These are phyloP conservation scores for Marmota monax DNA, from an alignment of 2,113 vertebrate genomes.

Conservation along the genomic window DNA sequence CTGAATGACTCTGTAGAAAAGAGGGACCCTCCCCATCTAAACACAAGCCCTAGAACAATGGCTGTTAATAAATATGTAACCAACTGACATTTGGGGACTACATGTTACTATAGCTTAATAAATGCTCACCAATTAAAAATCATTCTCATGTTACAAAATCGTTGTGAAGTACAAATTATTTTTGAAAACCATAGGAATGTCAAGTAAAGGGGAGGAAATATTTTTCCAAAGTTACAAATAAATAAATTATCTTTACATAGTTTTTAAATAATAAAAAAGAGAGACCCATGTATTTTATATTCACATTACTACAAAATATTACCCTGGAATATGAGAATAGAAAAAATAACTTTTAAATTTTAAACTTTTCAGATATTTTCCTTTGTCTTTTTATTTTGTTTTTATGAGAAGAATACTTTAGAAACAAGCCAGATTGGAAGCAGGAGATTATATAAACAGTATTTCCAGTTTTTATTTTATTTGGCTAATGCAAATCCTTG, in stretches of 20 bases:
- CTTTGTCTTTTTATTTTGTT: neutral
- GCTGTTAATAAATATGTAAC: neutral
- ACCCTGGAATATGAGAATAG: neutral
- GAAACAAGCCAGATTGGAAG: conserved; percentile 12
- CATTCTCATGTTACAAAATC: neutral
- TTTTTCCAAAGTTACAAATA: neutral
- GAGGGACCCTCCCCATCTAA: neutral
- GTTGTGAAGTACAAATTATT: neutral
- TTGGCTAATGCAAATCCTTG: neutral
- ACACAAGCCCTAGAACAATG: neutral
- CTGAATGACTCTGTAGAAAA: neutral
- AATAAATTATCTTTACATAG: neutral
- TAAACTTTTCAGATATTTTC: neutral
- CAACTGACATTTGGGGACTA: neutral
- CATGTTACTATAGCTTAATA: neutral
- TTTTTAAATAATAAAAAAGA: neutral
- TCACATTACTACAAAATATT: neutral
- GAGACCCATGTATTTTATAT: neutral
- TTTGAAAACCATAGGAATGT: conserved; percentile 18
- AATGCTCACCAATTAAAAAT: neutral
- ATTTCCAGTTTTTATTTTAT: neutral
- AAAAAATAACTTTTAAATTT: neutral
- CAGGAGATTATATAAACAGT: neutral
- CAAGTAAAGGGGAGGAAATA: neutral
- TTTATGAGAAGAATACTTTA: neutral